Conservation (phyloP, 1,140 invertebrate genomes). For the Argopecten irradians region DNA sequence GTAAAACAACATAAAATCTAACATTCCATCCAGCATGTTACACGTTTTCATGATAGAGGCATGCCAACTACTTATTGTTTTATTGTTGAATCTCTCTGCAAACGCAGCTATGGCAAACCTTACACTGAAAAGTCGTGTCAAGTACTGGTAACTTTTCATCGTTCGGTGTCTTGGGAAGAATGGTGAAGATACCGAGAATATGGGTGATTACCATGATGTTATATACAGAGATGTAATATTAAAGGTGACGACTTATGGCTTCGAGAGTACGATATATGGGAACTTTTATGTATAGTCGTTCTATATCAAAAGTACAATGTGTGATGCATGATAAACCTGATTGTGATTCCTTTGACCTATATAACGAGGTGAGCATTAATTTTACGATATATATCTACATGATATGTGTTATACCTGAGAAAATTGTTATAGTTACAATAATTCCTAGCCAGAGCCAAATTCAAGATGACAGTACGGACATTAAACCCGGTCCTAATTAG, state of each 20-base stretch:
- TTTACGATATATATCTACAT: neutral
- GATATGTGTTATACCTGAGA: neutral
- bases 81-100: slow-evolving; percentile 9
- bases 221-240: neutral
- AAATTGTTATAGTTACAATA: neutral
- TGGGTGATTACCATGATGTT: neutral
- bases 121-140: neutral
- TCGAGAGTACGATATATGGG: neutral
- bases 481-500: too few relatives aligned
- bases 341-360: neutral
- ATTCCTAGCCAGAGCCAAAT: neutral
- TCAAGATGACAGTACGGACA: too few relatives aligned
- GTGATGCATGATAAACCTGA: neutral
- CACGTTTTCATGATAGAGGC: neutral
- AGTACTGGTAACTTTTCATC: neutral
- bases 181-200: slow-evolving; percentile 6
- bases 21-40: neutral
- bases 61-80: neutral
- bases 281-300: neutral
- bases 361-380: neutral
- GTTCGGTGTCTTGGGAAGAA: too few relatives aligned
- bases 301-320: neutral
- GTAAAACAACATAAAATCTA: neutral
- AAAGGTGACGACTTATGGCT: neutral
- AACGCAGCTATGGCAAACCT: neutral